Conservation (phyloP, 2,113 vertebrate species). For the Chitala chitala region DNA sequence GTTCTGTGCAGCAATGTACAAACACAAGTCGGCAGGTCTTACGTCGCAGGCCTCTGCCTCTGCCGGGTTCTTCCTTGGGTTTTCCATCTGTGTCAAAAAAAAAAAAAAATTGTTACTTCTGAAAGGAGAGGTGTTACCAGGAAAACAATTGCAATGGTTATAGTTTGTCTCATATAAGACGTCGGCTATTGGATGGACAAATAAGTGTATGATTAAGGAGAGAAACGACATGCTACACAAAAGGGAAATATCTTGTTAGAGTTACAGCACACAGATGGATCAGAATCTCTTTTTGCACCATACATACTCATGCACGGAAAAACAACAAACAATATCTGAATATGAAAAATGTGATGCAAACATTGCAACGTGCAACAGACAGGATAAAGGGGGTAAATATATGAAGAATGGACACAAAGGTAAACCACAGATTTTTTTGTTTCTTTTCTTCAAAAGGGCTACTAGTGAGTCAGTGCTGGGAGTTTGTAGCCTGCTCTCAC, state of each 20-base stretch:
- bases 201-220: background rate
- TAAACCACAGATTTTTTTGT: too few species aligned
- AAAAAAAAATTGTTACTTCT: slow-evolving; percentile 42
- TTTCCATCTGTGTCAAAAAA: slow-evolving; percentile 79
- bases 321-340: background rate
- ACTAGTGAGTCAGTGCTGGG: slow-evolving; percentile 39
- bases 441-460: too few species aligned
- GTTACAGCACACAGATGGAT: background rate
- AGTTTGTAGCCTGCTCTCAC: slow-evolving; percentile 60
- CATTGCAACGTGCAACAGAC: slow-evolving; percentile 7
- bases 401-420: slow-evolving; percentile 36
- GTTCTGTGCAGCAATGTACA: background rate
- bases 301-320: background rate
- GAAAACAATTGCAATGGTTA: background rate
- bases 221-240: background rate
- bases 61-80: slow-evolving; percentile 76
- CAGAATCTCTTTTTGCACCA: background rate
- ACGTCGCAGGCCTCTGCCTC: slow-evolving; percentile 85
- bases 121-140: background rate
- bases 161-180: background rate
- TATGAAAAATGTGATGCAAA: background rate
- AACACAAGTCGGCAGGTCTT: slow-evolving; percentile 37
- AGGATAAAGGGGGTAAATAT: slow-evolving; percentile 18
- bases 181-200: background rate
- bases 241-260: background rate